A percentile compares a stretch with the other conserved stretches of the same genome.
phyloP scores from a whole-genome alignment of 2,888 invertebrate genomes.

The Hemistola chrysoprasaria region DNA sequence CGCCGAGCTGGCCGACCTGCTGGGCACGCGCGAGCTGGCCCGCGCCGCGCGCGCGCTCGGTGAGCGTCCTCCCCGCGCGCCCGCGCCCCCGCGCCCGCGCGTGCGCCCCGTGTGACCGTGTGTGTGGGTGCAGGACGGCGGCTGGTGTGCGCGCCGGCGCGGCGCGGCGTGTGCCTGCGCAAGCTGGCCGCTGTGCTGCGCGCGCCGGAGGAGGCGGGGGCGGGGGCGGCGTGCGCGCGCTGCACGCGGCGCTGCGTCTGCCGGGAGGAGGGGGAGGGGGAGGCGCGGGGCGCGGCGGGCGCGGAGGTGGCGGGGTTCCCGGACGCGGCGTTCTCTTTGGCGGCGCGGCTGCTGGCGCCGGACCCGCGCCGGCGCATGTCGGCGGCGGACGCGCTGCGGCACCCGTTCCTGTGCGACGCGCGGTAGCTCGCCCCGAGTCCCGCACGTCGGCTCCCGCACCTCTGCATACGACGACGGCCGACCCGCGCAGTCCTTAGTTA shows the following conservation, averaged over 20 bases:
- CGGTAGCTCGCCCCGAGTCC: no score
- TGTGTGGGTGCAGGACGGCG: conserved; percentile 48
- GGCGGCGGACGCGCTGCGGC: conserved; percentile 88
- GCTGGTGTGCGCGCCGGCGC: conserved; percentile 7
- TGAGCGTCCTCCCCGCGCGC: conserved; percentile 55
- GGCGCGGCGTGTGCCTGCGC: conserved; percentile 25
- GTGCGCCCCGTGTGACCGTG: conserved; percentile 77
- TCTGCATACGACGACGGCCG: no score
- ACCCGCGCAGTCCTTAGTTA: no score
- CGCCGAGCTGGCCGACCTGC: conserved; percentile 90
- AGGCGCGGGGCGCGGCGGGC: conserved; percentile 40
- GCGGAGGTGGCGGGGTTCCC: conserved; percentile 79
- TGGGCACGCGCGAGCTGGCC: conserved; percentile 87
- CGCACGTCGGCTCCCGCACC: no score
- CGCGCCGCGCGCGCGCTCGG: conserved; percentile 86
- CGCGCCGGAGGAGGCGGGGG: conserved; percentile 30
- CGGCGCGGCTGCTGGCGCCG: conserved; percentile 87
- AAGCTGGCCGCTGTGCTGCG: conserved; percentile 25
- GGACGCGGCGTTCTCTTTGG: conserved; percentile 87
- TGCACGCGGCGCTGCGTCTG: conserved; percentile 55
- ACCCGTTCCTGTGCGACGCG: conserved; percentile 92
- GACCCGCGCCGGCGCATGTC: conserved; percentile 88
- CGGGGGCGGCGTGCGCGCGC: conserved; percentile 27
- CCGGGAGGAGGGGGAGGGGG: conserved; percentile 28
- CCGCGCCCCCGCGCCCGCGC: conserved; percentile 42